These are phyloP conservation scores for Cheilosia impressa DNA, from an alignment of 2,888 invertebrate genomes.

Conservation along the genomic window DNA sequence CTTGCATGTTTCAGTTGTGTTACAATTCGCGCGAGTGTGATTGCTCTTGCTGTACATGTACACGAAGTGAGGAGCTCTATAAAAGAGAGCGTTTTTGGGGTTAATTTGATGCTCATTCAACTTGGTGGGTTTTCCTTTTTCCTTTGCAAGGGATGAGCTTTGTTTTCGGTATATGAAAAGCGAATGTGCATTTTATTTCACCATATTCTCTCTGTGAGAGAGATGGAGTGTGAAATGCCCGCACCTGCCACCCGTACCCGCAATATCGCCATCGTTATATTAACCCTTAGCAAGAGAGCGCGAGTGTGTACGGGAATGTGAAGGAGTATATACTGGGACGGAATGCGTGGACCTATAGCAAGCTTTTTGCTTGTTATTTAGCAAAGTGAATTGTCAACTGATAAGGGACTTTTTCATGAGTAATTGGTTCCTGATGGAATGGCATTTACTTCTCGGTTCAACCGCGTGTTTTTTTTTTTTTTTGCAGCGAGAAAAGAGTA, in stretches of 20 bases:
- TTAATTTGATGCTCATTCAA: constrained; percentile 69
- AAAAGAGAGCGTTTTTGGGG: constrained; percentile 62
- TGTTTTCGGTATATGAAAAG: constrained; percentile 59
- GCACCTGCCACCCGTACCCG: too few relatives aligned
- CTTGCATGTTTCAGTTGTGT: constrained; percentile 39
- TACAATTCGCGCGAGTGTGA: constrained; percentile 26
- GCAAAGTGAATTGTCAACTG: constrained; percentile 42
- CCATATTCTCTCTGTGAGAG: constrained; percentile 6
- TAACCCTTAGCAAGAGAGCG: constrained; percentile 4
- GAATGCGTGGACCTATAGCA: constrained; percentile 8
- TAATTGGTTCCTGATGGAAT: constrained; percentile 50
- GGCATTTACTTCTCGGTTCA: constrained; percentile 20
- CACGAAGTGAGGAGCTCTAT: constrained; percentile 11
- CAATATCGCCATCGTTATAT: too few relatives aligned
- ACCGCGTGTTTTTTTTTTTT: constrained; percentile 7
- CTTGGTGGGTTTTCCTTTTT: constrained; percentile 28
- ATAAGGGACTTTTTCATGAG: constrained; percentile 42
- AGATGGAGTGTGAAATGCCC: constrained; percentile 1
- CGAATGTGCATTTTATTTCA: constrained; percentile 64
- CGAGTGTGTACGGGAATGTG: constrained; percentile 1
- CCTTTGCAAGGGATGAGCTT: constrained; percentile 52
- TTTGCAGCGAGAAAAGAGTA: background rate
- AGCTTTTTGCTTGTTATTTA: constrained; percentile 42
- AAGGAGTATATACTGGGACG: background rate
- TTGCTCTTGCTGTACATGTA: background rate